Evolutionary conservation across 2,113 vertebrate species (phyloP), one percentile per base, ranked within the genome.

Genomic region (Phalacrocorax aristotelis): DNA sequence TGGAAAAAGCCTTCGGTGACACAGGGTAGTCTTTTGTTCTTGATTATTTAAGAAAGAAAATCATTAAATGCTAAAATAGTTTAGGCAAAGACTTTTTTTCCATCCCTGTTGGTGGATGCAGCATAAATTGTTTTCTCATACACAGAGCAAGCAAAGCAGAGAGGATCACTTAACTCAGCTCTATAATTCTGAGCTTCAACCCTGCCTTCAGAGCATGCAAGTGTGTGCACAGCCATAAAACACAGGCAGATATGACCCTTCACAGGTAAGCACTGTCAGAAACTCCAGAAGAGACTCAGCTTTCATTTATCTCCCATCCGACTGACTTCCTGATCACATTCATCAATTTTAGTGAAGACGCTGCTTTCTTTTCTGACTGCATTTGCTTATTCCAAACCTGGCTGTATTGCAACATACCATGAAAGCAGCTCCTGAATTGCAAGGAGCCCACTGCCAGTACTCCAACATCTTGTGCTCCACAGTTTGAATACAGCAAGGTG

Each of bases 401-500:
- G 46, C 57, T 65, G n/a, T 40, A 40, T n/a, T 66, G 22, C 54
- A 83, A 82, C 97, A 61, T 97, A 99, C 99, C 98, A 78, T 89
- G 89, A 71, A 98, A 98, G 95, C 99, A 99, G 95, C 98, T 96
- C 62, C 95, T 97, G 85, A 99, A 96, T 38, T 98, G 94, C 92
- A 99, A 96, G 34, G 98, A 98, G 95, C 99, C 98, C 80, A 99
- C 93, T 60, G 98, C 98, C 94, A 99, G 68, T 8, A 96, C 60
- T 75, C 71, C 97, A 52, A 9, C 68, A 15, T 96, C 95, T 32
- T 96, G 91, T 64, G 82, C 75, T 87, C 90, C 93, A 93, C 98
- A 99, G 87, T 87, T 97, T 42, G 98, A 98, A 97, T 99, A 99
- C n/a, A 98, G 89, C 79, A 99, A 92, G n/a, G 94, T 98, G 95